phyloP scores from a whole-genome alignment of 2,888 invertebrate genomes.

The Andrena bicolor region DNA sequence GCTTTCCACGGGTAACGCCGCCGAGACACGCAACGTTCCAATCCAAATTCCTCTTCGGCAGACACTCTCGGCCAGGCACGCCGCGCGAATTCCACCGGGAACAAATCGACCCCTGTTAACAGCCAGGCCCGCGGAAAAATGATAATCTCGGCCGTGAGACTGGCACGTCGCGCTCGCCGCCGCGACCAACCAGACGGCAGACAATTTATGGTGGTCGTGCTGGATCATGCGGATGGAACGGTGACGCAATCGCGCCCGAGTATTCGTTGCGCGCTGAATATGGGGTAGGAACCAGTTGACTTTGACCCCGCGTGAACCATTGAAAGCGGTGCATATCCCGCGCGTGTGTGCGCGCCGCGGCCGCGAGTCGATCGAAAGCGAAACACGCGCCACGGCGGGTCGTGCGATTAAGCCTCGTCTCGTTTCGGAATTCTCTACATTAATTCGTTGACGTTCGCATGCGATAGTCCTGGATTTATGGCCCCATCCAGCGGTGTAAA shows the following conservation, averaged over 20 bases:
- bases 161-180: slow-evolving; percentile 20
- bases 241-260: slow-evolving; percentile 50
- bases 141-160: slow-evolving; percentile 35
- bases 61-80: neutral
- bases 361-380: slow-evolving; percentile 24
- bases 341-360: slow-evolving; percentile 29
- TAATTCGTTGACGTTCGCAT: slow-evolving; percentile 9
- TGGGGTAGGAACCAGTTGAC: slow-evolving; percentile 65
- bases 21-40: neutral
- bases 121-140: slow-evolving; percentile 28
- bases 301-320: slow-evolving; percentile 72
- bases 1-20: neutral
- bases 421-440: slow-evolving; percentile 14
- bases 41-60: neutral
- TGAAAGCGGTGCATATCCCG: slow-evolving; percentile 30
- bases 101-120: neutral
- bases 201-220: slow-evolving; percentile 35
- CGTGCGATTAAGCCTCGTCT: slow-evolving; percentile 27
- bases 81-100: neutral
- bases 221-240: slow-evolving; percentile 32
- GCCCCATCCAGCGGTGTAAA: neutral
- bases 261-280: slow-evolving; percentile 54
- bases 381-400: slow-evolving; percentile 14
- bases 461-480: neutral
- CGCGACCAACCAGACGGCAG: slow-evolving; percentile 19